Evolutionary conservation across 2,797 vertebrate species (phyloP).

Genomic region (Enteromius trimaculatus): DNA sequence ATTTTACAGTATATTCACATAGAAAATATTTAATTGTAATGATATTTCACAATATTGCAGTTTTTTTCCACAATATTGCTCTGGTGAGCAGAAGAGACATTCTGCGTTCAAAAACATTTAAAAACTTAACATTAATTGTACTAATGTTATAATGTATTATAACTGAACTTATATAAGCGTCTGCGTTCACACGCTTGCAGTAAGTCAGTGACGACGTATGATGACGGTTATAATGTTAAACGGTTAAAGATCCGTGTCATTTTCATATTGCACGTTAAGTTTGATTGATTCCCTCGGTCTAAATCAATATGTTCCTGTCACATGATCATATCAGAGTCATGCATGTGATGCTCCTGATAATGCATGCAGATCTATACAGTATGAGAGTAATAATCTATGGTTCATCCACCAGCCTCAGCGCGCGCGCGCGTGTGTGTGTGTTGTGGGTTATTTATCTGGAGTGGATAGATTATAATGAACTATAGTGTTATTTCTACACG

Average conservation of each 20-base stretch:
- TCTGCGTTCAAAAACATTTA: background rate
- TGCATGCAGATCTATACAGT: conserved; percentile 36
- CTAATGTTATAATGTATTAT: no score
- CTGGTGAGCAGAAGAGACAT: background rate
- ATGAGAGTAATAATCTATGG: conserved; percentile 50
- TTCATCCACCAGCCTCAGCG: conserved; percentile 2
- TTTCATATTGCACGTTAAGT: background rate
- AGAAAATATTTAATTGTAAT: background rate
- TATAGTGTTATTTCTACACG: background rate
- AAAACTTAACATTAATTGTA: background rate
- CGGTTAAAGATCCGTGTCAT: background rate
- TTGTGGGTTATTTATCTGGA: background rate
- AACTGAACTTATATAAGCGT: background rate
- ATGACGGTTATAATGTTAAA: background rate
- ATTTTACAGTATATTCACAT: background rate
- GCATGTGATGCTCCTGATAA: background rate
- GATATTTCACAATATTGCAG: background rate
- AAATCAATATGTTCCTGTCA: background rate
- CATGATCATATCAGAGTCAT: background rate
- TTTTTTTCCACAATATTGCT: background rate
- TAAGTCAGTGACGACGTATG: no score
- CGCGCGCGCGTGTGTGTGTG: background rate
- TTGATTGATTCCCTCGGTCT: background rate
- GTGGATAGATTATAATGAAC: background rate
- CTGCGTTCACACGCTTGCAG: background rate